These are phyloP conservation scores for Procavia capensis DNA, from an alignment of 2,113 vertebrate species.

Conservation along the genomic window DNA sequence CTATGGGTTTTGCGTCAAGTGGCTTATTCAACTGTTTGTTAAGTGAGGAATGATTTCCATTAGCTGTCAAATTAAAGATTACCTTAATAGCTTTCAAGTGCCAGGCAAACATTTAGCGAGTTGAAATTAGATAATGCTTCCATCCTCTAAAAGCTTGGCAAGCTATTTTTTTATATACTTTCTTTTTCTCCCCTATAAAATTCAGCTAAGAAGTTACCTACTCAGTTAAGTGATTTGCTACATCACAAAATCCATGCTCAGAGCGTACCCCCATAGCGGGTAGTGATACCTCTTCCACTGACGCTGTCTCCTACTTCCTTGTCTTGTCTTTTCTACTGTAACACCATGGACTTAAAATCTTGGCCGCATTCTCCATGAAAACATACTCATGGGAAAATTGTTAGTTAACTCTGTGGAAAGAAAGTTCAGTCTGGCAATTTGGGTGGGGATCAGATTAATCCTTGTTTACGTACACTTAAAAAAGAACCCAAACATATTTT, in stretches of 20 bases:
- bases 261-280: neutral
- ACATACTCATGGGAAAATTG: neutral
- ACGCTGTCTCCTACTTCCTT: neutral
- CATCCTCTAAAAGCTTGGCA: neutral
- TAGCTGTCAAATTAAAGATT: slow-evolving; percentile 1
- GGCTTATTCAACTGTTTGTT: neutral
- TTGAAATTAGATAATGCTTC: neutral
- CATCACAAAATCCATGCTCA: neutral
- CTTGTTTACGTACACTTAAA: neutral
- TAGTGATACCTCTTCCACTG: neutral
- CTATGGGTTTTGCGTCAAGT: neutral
- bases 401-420: neutral
- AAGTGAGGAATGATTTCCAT: neutral
- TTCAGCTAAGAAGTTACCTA: neutral
- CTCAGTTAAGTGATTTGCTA: neutral
- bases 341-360: neutral
- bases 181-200: neutral
- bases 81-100: neutral
- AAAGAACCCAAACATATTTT: neutral
- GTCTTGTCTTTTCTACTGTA: neutral
- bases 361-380: neutral
- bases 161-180: neutral
- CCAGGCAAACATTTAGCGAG: neutral
- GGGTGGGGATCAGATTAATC: neutral
- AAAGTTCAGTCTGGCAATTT: neutral